Percentiles rank a stretch among this genome's conserved stretches.
These are phyloP conservation scores for Ficedula albicollis DNA, from an alignment of 2,797 vertebrate species.

Conservation along the genomic window DNA sequence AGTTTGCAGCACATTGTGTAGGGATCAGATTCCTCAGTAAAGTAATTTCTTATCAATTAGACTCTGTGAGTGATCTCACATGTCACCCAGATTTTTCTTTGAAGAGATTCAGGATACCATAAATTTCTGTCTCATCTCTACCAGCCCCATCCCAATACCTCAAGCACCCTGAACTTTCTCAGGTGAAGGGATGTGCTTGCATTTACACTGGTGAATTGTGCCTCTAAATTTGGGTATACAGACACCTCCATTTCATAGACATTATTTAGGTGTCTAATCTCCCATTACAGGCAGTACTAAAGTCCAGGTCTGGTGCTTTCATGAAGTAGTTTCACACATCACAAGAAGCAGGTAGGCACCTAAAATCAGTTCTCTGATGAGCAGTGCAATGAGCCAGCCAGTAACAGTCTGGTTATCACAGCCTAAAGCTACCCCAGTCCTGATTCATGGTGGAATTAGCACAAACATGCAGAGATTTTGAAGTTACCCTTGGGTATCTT, in stretches of 20 bases:
- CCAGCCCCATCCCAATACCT: not conserved
- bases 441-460: not conserved
- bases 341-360: not conserved
- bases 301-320: not conserved
- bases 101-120: not conserved
- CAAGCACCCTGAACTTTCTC: not conserved
- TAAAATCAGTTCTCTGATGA: not conserved
- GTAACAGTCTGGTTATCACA: not conserved
- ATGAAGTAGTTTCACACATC: not conserved
- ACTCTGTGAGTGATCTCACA: not conserved
- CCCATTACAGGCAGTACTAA: not conserved
- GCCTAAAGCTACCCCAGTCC: not conserved
- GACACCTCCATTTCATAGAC: not conserved
- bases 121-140: not conserved
- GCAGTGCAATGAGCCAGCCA: accelerated
- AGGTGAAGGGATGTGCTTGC: not conserved
- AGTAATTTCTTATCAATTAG: not conserved
- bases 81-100: not conserved
- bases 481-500: not conserved
- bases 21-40: not conserved
- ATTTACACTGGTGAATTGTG: not conserved
- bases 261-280: not conserved
- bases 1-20: not conserved
- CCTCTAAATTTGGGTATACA: not conserved
- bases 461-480: not conserved